Evolutionary conservation across 2,797 vertebrate genomes (phyloP).

Genomic region (Notoglanidium macrostoma): DNA sequence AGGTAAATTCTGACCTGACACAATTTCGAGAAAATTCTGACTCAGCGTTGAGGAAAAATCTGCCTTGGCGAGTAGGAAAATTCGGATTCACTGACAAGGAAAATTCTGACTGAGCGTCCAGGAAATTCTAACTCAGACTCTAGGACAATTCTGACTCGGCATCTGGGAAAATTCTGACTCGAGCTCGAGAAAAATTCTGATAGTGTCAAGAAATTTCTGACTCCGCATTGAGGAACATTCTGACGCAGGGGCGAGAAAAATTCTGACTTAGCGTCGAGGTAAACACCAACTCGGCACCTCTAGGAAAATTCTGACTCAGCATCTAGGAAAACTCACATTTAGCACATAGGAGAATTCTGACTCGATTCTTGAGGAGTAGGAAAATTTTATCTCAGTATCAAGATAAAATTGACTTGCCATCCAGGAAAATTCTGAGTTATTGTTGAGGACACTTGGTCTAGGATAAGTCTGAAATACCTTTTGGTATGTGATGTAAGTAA

Average conservation of each 20-base stretch:
- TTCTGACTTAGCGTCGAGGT: too few species aligned
- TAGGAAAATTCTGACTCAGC: background rate
- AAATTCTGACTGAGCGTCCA: background rate
- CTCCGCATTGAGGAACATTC: background rate
- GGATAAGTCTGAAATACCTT: slow-evolving; percentile 75
- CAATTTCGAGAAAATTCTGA: too few species aligned
- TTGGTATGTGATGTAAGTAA: slow-evolving; percentile 88
- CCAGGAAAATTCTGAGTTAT: background rate
- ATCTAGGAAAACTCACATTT: too few species aligned
- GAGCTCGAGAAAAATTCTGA: background rate
- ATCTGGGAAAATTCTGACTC: background rate
- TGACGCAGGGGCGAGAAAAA: too few species aligned
- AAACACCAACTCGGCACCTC: too few species aligned
- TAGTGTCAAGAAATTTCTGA: background rate
- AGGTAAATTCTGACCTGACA: too few species aligned
- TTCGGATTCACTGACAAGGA: background rate
- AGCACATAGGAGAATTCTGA: too few species aligned
- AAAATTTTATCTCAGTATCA: too few species aligned
- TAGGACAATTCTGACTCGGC: background rate
- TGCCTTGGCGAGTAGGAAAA: background rate
- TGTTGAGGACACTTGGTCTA: background rate
- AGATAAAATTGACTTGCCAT: background rate
- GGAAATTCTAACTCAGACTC: too few species aligned
- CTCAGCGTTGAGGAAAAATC: background rate
- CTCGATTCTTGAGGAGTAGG: too few species aligned